Evolutionary conservation across 1,140 invertebrate genomes (phyloP).

Genomic region (Drosophila watanabei): DNA sequence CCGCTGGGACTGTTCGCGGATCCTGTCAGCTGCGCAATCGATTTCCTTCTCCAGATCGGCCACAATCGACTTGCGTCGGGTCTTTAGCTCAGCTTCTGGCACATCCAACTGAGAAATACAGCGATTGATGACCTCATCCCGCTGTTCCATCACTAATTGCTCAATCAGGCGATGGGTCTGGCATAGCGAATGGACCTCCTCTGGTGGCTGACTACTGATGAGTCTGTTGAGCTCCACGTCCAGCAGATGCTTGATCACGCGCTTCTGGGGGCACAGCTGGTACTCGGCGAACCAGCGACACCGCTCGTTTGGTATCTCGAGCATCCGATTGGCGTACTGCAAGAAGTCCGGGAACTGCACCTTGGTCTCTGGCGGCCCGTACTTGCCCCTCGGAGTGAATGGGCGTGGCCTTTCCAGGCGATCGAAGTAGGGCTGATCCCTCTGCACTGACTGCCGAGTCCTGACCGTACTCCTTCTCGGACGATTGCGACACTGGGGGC

Average conservation of each 20-base stretch:
- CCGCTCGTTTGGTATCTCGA: constrained; percentile 27
- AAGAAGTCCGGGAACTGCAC: constrained; percentile 22
- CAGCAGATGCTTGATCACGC: constrained; percentile 29
- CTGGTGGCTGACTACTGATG: not conserved
- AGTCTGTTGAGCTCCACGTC: constrained; percentile 16
- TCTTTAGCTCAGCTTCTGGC: not conserved
- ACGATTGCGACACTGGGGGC: not conserved
- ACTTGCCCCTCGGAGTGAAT: not conserved
- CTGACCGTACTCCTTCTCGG: not conserved
- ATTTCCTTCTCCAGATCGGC: constrained; percentile 51
- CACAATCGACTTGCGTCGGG: constrained; percentile 6
- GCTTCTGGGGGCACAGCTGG: constrained; percentile 27
- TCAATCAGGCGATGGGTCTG: constrained; percentile 8
- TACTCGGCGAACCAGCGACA: constrained; percentile 44
- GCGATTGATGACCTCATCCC: not conserved
- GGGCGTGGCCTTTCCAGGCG: constrained; percentile 28
- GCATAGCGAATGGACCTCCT: not conserved
- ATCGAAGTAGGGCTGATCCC: constrained; percentile 32
- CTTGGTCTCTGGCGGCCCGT: not conserved
- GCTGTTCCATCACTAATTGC: not conserved
- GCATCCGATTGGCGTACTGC: constrained; percentile 1
- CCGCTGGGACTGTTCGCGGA: not conserved
- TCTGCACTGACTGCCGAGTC: not conserved
- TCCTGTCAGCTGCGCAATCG: constrained; percentile 16
- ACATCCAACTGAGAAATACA: constrained; percentile 18